Evolutionary conservation across 2,113 vertebrate species (phyloP).

Genomic region (Takifugu flavidus): DNA sequence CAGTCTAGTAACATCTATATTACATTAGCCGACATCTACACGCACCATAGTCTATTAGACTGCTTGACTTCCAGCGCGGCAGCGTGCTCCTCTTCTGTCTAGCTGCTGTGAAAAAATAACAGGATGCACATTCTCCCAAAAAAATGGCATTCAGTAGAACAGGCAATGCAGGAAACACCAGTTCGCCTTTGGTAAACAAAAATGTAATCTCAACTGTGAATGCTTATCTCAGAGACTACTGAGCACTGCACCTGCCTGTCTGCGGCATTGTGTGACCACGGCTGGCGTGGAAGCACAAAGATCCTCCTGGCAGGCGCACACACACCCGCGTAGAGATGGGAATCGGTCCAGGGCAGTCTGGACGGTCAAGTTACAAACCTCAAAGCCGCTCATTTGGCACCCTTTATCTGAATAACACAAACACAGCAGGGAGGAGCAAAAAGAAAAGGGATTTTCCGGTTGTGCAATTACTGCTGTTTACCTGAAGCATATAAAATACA

Average conservation of each 20-base stretch:
- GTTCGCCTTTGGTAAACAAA: slow-evolving; percentile 48
- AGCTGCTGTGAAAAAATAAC: slow-evolving; percentile 54
- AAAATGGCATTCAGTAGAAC: slow-evolving; percentile 7
- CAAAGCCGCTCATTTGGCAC: slow-evolving; percentile 75
- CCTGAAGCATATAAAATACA: neutral
- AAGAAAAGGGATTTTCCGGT: slow-evolving; percentile 48
- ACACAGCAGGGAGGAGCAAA: slow-evolving; percentile 29
- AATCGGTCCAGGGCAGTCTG: slow-evolving; percentile 67
- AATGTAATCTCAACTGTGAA: slow-evolving; percentile 32
- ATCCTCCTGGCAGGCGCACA: slow-evolving; percentile 70
- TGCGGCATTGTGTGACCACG: slow-evolving; percentile 70
- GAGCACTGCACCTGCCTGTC: slow-evolving; percentile 76
- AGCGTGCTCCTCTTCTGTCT: slow-evolving; percentile 52
- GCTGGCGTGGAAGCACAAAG: slow-evolving; percentile 69
- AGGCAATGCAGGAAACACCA: neutral
- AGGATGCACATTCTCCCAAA: slow-evolving; percentile 13
- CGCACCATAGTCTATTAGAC: slow-evolving; percentile 69
- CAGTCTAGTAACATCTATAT: neutral
- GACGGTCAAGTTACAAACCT: slow-evolving; percentile 77
- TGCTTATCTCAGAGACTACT: slow-evolving; percentile 14
- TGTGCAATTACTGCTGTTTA: neutral
- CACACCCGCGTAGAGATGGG: slow-evolving; percentile 74
- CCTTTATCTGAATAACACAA: slow-evolving; percentile 71
- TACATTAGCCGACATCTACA: neutral
- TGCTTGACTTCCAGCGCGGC: slow-evolving; percentile 73